These are phyloP conservation scores for Philonicus albiceps DNA, from an alignment of 2,888 invertebrate genomes.

Conservation along the genomic window DNA sequence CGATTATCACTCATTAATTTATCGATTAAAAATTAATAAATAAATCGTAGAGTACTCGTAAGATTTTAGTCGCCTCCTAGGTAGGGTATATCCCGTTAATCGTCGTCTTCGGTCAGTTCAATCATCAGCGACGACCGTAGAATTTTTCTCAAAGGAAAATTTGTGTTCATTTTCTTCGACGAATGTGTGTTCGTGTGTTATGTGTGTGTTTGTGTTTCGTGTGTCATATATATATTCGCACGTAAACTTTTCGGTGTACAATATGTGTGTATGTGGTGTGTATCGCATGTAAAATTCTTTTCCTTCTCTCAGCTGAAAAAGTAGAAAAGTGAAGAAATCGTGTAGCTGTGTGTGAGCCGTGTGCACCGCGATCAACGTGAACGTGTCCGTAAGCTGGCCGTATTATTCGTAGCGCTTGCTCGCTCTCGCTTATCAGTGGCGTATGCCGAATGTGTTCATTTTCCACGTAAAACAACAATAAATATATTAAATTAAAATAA, in stretches of 20 bases:
- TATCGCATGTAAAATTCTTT: not conserved
- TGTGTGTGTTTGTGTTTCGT: not conserved
- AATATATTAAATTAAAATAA: not conserved
- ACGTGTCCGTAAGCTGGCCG: not conserved
- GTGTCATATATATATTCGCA: not conserved
- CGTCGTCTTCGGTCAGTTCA: not conserved
- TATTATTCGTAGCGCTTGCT: not conserved
- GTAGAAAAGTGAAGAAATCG: conserved; percentile 30
- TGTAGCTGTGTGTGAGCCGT: not conserved
- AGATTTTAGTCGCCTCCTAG: not conserved
- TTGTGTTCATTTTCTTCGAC: conserved; percentile 24
- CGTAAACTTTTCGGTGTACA: not conserved
- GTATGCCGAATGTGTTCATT: conserved; percentile 35
- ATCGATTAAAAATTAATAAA: not conserved
- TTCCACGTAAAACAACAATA: conserved; percentile 18
- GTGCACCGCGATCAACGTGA: not conserved
- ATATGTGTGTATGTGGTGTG: not conserved
- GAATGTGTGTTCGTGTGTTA: not conserved
- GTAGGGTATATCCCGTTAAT: not conserved
- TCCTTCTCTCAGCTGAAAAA: not conserved
- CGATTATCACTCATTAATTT: conserved; percentile 18
- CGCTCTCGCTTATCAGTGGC: conserved; percentile 23
- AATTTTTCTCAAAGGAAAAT: conserved; percentile 28
- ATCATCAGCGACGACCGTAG: not conserved
- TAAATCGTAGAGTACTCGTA: not conserved